phyloP scores from a whole-genome alignment of 1,140 invertebrate genomes.

The Tribolium castaneum region DNA sequence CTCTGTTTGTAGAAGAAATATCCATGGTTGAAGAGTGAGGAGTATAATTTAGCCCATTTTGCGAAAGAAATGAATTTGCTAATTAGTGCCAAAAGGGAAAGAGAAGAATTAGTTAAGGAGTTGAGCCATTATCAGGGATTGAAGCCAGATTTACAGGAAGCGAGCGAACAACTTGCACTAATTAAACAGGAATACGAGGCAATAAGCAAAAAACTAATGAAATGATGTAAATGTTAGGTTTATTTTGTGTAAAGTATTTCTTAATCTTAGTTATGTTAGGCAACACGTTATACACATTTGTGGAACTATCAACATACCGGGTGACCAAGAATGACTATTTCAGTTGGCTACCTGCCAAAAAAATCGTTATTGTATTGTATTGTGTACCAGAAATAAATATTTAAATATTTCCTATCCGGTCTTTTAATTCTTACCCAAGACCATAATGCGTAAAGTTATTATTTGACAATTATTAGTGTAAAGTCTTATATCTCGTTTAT shows the following conservation, averaged over 20 bases:
- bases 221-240: not conserved
- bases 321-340: too few relatives aligned
- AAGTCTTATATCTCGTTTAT: too few relatives aligned
- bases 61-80: constrained; percentile 51
- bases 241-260: not conserved
- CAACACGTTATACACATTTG: not conserved
- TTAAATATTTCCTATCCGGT: too few relatives aligned
- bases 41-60: constrained; percentile 54
- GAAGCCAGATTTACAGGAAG: constrained; percentile 56
- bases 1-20: constrained; percentile 56
- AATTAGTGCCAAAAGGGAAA: constrained; percentile 48
- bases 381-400: too few relatives aligned
- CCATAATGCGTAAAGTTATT: too few relatives aligned
- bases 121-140: constrained; percentile 53
- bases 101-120: constrained; percentile 52
- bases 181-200: not conserved
- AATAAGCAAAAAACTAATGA: not conserved
- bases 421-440: too few relatives aligned
- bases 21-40: constrained; percentile 56
- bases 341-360: too few relatives aligned
- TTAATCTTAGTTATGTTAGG: not conserved
- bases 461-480: too few relatives aligned
- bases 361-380: too few relatives aligned
- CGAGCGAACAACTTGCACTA: constrained; percentile 52
- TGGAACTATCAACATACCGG: too few relatives aligned